These are phyloP conservation scores for Chromoteleia sp. DNA, from an alignment of 2,888 invertebrate species.

Conservation along the genomic window DNA sequence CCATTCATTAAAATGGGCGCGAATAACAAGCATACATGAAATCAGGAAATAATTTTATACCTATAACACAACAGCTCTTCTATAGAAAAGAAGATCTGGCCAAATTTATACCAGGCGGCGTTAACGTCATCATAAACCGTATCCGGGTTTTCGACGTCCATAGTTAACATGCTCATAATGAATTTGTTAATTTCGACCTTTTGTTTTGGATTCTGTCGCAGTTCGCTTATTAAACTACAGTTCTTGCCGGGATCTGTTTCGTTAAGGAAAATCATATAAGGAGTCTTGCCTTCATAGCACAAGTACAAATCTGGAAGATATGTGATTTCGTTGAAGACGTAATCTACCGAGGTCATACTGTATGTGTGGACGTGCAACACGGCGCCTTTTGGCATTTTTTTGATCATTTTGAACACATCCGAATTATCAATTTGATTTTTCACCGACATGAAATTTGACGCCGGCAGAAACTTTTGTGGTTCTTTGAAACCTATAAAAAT, in stretches of 20 bases:
- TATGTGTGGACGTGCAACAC: constrained; percentile 90
- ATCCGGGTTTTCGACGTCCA: constrained; percentile 86
- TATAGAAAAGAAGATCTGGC: constrained; percentile 59
- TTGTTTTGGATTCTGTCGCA: constrained; percentile 70
- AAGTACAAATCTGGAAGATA: constrained; percentile 87
- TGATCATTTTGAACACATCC: constrained; percentile 88
- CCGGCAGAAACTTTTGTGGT: constrained; percentile 87
- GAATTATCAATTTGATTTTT: constrained; percentile 87
- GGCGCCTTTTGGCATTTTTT: constrained; percentile 90
- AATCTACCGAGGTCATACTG: constrained; percentile 88
- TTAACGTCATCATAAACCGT: constrained; percentile 47
- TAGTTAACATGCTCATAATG: constrained; percentile 86
- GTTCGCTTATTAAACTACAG: constrained; percentile 76
- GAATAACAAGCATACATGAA: no score
- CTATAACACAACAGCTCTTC: constrained; percentile 77
- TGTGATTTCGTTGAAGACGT: constrained; percentile 87
- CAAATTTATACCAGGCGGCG: constrained; percentile 67
- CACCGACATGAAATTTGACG: constrained; percentile 88
- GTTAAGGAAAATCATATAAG: constrained; percentile 58
- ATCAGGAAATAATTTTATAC: no score
- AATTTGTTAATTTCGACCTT: constrained; percentile 85
- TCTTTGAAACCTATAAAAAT: constrained; percentile 74
- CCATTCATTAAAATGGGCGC: no score
- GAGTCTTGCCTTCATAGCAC: constrained; percentile 79
- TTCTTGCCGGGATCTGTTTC: constrained; percentile 38